A percentile compares a stretch with the other conserved stretches of the same genome.
phyloP scores from a whole-genome alignment of 1,140 invertebrate species.

The Ladona fulva region DNA sequence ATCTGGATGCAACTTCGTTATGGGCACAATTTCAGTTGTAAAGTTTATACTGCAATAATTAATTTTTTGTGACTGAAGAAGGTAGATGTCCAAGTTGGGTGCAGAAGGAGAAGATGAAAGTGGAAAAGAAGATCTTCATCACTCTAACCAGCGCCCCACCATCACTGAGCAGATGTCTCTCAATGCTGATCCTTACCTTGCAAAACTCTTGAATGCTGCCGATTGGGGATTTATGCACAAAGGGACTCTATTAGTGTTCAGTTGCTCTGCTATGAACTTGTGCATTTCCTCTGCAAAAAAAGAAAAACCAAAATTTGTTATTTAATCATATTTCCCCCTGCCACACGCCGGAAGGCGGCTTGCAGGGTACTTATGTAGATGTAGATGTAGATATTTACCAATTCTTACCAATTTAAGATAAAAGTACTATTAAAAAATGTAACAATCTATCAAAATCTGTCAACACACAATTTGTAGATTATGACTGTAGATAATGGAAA shows the following conservation, averaged over 20 bases:
- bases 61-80: conserved; percentile 5
- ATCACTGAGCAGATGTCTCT: not conserved
- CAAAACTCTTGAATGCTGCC: conserved; percentile 98
- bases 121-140: conserved; percentile 1
- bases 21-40: not conserved
- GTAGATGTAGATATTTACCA: too few species aligned
- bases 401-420: too few species aligned
- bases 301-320: not conserved
- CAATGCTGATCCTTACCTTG: conserved; percentile 68
- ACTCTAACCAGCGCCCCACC: not conserved
- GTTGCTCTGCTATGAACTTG: conserved; percentile 94
- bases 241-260: conserved; percentile 83
- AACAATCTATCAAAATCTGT: too few species aligned
- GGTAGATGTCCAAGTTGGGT: not conserved
- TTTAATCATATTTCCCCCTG: too few species aligned
- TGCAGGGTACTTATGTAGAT: too few species aligned
- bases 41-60: not conserved
- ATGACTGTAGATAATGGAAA: too few species aligned
- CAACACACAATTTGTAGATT: too few species aligned
- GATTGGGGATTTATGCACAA: conserved; percentile 99
- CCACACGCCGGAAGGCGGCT: too few species aligned
- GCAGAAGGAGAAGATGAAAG: conserved; percentile 9
- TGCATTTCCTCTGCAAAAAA: conserved; percentile 87
- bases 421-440: too few species aligned
- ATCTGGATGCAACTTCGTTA: not conserved